Evolutionary conservation across 1,140 invertebrate species (phyloP).

Genomic region (Potamilus streckersoni): DNA sequence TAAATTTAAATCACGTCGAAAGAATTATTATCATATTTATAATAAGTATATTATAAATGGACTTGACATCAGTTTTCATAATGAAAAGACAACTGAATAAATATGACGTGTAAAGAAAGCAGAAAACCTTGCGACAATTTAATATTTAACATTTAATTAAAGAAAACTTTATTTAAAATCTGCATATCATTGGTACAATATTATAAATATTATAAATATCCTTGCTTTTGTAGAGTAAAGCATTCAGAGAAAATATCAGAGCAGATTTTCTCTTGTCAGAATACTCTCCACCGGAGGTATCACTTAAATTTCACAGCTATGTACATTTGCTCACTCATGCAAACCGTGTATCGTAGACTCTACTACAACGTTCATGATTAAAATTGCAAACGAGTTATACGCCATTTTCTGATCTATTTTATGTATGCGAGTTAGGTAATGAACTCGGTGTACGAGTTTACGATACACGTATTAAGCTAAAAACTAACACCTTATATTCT

Average conservation of each 20-base stretch:
- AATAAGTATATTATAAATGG: neutral
- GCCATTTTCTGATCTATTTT: too few relatives aligned
- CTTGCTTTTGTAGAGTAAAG: conserved; percentile 75
- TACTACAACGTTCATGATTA: too few relatives aligned
- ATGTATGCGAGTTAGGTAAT: too few relatives aligned
- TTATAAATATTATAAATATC: neutral
- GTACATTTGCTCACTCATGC: too few relatives aligned
- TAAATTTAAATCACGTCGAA: too few relatives aligned
- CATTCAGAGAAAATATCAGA: conserved; percentile 84
- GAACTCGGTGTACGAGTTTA: too few relatives aligned
- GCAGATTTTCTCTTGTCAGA: conserved; percentile 76
- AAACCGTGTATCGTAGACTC: too few relatives aligned
- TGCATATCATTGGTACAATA: neutral
- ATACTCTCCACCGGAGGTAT: conserved; percentile 80
- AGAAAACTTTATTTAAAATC: neutral
- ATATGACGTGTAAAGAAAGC: neutral
- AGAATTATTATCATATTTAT: too few relatives aligned
- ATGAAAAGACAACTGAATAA: neutral
- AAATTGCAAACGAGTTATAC: too few relatives aligned
- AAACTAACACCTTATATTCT: too few relatives aligned
- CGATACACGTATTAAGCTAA: too few relatives aligned
- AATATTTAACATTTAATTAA: neutral
- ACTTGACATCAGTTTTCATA: neutral
- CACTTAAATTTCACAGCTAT: neutral
- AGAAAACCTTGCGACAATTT: neutral